phyloP scores from a whole-genome alignment of 2,113 vertebrate genomes.

The Rhinichthys klamathensis region DNA sequence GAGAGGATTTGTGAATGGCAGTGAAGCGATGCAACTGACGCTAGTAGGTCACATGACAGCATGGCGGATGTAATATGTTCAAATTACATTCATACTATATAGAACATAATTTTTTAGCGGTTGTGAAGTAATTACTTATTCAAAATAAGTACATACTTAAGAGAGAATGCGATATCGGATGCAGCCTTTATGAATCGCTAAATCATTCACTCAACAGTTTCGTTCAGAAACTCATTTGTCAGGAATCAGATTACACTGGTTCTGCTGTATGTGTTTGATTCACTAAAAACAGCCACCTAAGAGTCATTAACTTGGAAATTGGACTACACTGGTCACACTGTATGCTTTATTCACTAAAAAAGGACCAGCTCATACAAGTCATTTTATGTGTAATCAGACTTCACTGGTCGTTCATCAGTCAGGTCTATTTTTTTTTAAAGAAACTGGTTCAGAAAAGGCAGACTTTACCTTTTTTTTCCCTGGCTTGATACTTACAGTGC shows the following conservation, averaged over 20 bases:
- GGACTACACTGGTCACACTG: neutral
- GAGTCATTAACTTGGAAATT: neutral
- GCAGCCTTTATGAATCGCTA: no score
- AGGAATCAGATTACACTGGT: neutral
- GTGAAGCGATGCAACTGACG: no score
- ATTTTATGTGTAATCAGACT: neutral
- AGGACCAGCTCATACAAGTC: neutral
- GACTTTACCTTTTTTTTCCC: constrained; percentile 50
- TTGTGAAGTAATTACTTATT: no score
- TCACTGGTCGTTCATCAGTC: neutral
- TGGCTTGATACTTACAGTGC: constrained; percentile 23
- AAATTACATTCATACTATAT: no score
- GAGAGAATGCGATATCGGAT: no score
- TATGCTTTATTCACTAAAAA: neutral
- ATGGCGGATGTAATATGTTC: no score
- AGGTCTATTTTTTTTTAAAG: neutral
- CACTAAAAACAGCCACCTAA: neutral
- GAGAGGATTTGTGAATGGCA: no score
- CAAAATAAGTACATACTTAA: no score
- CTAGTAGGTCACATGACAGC: no score
- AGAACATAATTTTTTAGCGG: no score
- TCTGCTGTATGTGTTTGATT: neutral
- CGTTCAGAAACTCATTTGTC: neutral
- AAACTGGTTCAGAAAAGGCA: constrained; percentile 20
- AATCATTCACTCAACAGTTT: no score